A percentile compares a stretch with the other conserved stretches of the same genome.
Evolutionary conservation across 1,140 invertebrate genomes (phyloP).

Genomic region (Dinothrombium tinctorium): DNA sequence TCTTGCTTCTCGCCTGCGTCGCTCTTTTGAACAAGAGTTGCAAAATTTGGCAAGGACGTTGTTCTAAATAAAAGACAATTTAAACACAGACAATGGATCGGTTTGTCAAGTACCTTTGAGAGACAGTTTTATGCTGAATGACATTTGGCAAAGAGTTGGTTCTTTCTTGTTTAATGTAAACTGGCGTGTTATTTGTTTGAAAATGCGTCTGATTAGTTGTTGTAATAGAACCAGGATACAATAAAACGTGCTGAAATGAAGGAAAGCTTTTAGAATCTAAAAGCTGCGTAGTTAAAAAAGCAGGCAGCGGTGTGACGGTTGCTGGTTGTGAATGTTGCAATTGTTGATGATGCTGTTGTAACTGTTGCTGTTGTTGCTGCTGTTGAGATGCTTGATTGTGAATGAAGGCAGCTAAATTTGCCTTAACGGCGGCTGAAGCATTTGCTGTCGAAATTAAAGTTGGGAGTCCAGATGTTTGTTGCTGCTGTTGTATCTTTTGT

Average conservation of each 20-base stretch:
- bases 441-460: neutral
- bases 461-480: neutral
- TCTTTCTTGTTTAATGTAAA: constrained; percentile 10
- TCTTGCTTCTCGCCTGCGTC: constrained; percentile 3
- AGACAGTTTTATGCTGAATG: constrained; percentile 1
- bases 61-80: constrained; percentile 17
- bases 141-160: constrained; percentile 15
- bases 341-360: too few relatives aligned
- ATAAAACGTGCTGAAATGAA: neutral
- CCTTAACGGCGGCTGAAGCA: constrained; percentile 19
- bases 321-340: neutral
- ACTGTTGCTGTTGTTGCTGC: constrained; percentile 20
- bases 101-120: neutral
- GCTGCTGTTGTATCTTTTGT: constrained; percentile 30
- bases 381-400: constrained; percentile 13
- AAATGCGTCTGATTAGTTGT: neutral
- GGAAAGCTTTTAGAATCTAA: neutral
- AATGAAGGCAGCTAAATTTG: constrained; percentile 15
- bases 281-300: neutral
- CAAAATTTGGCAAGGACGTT: constrained; percentile 27
- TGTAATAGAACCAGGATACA: neutral
- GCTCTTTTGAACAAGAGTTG: constrained; percentile 11
- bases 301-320: neutral
- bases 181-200: neutral
- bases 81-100: neutral